phyloP scores from a whole-genome alignment of 2,888 invertebrate genomes.

The Oscheius sp. region DNA sequence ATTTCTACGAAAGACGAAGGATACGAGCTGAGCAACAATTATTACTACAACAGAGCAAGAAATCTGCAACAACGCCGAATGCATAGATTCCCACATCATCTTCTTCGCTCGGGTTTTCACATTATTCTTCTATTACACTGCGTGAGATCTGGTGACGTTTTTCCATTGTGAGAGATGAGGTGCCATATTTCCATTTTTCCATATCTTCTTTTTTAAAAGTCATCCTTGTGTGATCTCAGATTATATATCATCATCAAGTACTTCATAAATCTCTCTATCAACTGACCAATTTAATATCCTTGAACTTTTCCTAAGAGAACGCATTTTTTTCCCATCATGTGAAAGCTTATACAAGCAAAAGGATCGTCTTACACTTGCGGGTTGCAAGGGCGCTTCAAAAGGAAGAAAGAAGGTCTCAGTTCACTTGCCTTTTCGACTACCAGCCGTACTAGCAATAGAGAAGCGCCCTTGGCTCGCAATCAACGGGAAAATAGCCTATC shows the following conservation, averaged over 20 bases:
- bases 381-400: not conserved
- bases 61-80: not conserved
- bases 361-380: constrained; percentile 1
- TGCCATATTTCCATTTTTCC: no score
- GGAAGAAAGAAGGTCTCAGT: no score
- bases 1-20: constrained; percentile 16
- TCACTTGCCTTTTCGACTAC: not conserved
- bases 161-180: no score
- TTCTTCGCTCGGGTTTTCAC: not conserved
- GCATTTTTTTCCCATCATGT: not conserved
- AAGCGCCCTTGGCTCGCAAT: constrained; percentile 17
- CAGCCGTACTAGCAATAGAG: not conserved
- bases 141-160: not conserved
- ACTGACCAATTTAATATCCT: no score
- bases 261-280: no score
- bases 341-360: not conserved
- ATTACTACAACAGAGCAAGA: not conserved
- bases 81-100: not conserved
- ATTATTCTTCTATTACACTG: constrained; percentile 25
- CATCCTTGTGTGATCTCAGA: no score
- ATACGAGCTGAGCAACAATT: constrained; percentile 11
- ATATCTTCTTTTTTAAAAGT: no score
- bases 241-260: no score
- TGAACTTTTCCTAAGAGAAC: not conserved
- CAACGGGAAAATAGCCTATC: constrained; percentile 37